Conservation (phyloP, 2,113 vertebrate species). For the Ursus arctos region DNA sequence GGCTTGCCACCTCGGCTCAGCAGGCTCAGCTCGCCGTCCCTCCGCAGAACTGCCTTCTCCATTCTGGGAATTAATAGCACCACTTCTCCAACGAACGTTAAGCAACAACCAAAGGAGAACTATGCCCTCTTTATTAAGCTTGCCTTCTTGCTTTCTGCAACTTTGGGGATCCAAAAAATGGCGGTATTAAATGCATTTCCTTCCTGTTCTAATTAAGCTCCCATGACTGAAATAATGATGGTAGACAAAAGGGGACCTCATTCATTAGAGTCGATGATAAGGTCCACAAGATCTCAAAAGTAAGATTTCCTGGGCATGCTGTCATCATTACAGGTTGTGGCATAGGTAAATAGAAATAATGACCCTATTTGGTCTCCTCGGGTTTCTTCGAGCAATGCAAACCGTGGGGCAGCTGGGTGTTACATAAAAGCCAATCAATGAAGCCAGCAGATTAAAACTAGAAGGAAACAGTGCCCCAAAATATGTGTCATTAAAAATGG, state of each 20-base stretch:
- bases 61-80: neutral
- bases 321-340: neutral
- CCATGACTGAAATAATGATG: neutral
- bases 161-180: neutral
- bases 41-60: neutral
- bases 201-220: conserved; percentile 54
- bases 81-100: neutral
- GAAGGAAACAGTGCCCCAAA: neutral
- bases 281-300: neutral
- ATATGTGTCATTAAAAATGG: neutral
- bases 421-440: neutral
- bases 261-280: neutral
- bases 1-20: neutral
- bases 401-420: neutral
- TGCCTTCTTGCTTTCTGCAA: neutral
- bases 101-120: neutral
- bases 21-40: neutral
- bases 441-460: neutral
- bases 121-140: neutral
- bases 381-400: neutral
- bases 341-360: neutral
- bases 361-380: neutral
- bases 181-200: neutral
- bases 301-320: neutral
- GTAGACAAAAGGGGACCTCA: conserved; percentile 34